Evolutionary conservation across 2,797 vertebrate species (phyloP).

Genomic region (Sebastes goodei): DNA sequence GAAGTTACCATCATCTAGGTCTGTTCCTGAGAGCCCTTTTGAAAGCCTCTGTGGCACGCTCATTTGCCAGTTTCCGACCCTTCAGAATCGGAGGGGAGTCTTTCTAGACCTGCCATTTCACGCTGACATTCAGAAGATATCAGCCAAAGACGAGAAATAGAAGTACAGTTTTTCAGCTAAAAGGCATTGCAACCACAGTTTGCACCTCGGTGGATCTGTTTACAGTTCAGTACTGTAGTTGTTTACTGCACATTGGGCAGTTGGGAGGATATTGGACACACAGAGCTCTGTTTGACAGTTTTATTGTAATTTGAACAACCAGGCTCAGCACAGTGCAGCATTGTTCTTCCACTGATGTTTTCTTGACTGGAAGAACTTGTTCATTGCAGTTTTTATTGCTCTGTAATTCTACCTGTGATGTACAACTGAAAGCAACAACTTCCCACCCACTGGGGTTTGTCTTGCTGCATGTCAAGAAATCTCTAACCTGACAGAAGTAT

Average conservation of each 20-base stretch:
- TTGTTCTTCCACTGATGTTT: background rate
- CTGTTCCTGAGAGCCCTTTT: background rate
- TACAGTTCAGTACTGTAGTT: background rate
- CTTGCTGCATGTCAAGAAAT: background rate
- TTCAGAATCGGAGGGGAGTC: background rate
- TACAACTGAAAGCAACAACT: background rate
- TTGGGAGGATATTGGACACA: background rate
- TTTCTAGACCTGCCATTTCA: background rate
- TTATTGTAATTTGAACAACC: slow-evolving; percentile 8
- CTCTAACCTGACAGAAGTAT: background rate
- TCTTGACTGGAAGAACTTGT: background rate
- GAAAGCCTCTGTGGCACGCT: background rate
- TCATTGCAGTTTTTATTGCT: background rate
- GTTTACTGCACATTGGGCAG: background rate
- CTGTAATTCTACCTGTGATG: background rate
- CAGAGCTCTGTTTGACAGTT: slow-evolving; percentile 1
- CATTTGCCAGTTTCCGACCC: background rate
- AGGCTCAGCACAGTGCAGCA: background rate
- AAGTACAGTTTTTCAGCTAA: background rate
- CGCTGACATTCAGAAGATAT: background rate
- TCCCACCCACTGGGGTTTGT: background rate
- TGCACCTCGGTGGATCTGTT: background rate
- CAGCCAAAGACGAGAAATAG: background rate
- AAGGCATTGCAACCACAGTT: background rate
- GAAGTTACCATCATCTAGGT: background rate